These are phyloP conservation scores for Drymodes brunneopygia DNA, from an alignment of 2,113 vertebrate genomes.

Conservation along the genomic window DNA sequence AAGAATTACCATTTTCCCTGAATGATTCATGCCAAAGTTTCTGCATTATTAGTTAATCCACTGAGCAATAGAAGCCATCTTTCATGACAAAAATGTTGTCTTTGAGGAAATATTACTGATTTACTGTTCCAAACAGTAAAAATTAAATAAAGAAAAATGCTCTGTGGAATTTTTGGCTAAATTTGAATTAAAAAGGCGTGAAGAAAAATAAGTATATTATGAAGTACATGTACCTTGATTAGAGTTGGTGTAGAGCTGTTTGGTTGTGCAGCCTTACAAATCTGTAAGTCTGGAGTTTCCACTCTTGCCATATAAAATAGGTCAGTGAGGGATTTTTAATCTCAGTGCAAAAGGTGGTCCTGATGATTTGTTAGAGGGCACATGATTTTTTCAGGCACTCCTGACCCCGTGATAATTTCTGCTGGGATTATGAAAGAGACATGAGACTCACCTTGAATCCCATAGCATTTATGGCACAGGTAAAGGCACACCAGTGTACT, in stretches of 20 bases:
- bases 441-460: background rate
- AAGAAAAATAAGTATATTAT: background rate
- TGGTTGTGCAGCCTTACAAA: background rate
- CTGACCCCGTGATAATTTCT: background rate
- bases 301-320: background rate
- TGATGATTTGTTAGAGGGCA: background rate
- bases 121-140: background rate
- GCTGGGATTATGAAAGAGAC: background rate
- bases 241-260: background rate
- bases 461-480: background rate
- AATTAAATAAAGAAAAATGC: background rate
- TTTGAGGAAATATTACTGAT: slow-evolving; percentile 16
- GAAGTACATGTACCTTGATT: background rate
- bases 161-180: background rate
- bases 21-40: slow-evolving; percentile 13
- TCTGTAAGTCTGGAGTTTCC: background rate
- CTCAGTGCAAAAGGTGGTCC: background rate
- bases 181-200: background rate
- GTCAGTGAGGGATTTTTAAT: background rate
- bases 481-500: background rate
- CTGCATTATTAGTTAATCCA: slow-evolving; percentile 40
- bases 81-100: slow-evolving; percentile 16
- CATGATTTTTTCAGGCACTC: background rate
- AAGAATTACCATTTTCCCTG: slow-evolving; percentile 38
- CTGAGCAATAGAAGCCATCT: background rate